These are phyloP conservation scores for Gobio occitaniae DNA, from an alignment of 2,797 vertebrate species.

Conservation along the genomic window DNA sequence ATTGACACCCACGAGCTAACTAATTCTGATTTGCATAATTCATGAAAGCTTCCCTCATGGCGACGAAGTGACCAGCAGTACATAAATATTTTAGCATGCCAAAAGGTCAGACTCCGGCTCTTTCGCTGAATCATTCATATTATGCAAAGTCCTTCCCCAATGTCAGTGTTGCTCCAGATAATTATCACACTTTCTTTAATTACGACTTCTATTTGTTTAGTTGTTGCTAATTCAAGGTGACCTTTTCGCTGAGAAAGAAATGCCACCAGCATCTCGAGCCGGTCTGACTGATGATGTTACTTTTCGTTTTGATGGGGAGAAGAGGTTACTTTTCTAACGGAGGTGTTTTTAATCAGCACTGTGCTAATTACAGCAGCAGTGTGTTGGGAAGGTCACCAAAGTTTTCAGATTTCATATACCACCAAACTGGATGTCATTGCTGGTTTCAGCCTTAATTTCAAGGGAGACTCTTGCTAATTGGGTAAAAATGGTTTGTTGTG, in stretches of 20 bases:
- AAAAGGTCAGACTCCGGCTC: constrained; percentile 68
- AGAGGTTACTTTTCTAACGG: constrained; percentile 49
- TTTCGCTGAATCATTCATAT: constrained; percentile 67
- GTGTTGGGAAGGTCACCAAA: constrained; percentile 75
- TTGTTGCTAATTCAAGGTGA: constrained; percentile 75
- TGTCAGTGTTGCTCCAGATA: constrained; percentile 67
- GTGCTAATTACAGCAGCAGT: constrained; percentile 75
- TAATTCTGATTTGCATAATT: constrained; percentile 73
- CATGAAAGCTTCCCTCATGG: constrained; percentile 62
- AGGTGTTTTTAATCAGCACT: constrained; percentile 65
- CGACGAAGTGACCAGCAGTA: constrained; percentile 66
- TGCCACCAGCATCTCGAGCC: constrained; percentile 69
- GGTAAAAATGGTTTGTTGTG: constrained; percentile 36
- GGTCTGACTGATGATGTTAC: constrained; percentile 71
- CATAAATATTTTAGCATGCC: constrained; percentile 71
- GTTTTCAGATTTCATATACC: constrained; percentile 52
- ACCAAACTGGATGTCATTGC: constrained; percentile 1
- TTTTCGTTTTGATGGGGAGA: constrained; percentile 70
- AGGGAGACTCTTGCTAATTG: constrained; percentile 70
- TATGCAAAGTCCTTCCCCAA: constrained; percentile 65
- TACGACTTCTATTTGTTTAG: constrained; percentile 70
- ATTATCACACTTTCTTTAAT: constrained; percentile 76
- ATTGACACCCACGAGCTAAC: constrained; percentile 71
- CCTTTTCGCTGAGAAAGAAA: constrained; percentile 74
- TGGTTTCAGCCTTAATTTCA: constrained; percentile 52